These are phyloP conservation scores for Platerodrilus igneus DNA, from an alignment of 2,888 invertebrate species.

Conservation along the genomic window DNA sequence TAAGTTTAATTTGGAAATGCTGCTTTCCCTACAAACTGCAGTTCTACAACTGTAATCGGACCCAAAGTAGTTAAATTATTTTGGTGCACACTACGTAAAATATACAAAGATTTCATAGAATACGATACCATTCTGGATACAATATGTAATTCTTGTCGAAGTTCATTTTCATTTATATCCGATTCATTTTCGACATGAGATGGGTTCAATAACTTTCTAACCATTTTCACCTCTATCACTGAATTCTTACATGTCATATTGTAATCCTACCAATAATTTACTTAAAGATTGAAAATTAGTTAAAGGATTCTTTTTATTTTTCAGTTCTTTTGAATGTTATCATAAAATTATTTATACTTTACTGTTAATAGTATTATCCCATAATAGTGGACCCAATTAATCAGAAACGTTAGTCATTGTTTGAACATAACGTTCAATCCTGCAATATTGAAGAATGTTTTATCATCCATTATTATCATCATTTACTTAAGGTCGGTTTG, in stretches of 20 bases:
- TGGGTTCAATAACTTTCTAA: conserved; percentile 17
- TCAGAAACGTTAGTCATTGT: too few relatives aligned
- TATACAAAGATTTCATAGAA: conserved; percentile 14
- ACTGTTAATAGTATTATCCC: too few relatives aligned
- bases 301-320: too few relatives aligned
- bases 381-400: too few relatives aligned
- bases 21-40: conserved; percentile 2
- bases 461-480: too few relatives aligned
- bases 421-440: too few relatives aligned
- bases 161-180: conserved; percentile 15
- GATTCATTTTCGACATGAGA: conserved; percentile 16
- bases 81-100: conserved; percentile 9
- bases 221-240: conserved; percentile 12
- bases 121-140: conserved; percentile 15
- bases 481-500: too few relatives aligned
- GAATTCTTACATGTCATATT: conserved; percentile 16
- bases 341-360: too few relatives aligned
- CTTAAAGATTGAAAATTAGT: too few relatives aligned
- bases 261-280: too few relatives aligned
- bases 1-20: background rate
- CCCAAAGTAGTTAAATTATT: conserved; percentile 9
- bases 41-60: conserved; percentile 11
- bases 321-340: too few relatives aligned
- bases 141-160: conserved; percentile 14
- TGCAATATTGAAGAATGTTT: too few relatives aligned